A percentile compares a stretch with the other conserved stretches of the same genome.
Evolutionary conservation across 1,140 invertebrate species (phyloP).

Genomic region (Papilio polyxenes): DNA sequence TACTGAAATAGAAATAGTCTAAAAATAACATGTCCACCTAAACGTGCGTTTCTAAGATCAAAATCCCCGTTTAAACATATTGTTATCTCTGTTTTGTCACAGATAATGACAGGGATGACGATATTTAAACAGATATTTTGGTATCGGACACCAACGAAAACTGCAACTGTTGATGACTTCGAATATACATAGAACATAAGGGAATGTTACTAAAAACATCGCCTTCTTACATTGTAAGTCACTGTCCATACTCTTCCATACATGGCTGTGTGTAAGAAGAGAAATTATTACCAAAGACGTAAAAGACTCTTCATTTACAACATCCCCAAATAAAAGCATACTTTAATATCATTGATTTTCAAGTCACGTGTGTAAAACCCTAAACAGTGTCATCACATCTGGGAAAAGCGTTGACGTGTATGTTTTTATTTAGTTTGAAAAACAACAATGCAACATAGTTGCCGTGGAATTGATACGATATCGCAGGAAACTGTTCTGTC

Average conservation of each 20-base stretch:
- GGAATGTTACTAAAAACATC: no score
- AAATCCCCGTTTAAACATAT: no score
- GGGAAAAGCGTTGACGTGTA: neutral
- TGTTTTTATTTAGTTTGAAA: neutral
- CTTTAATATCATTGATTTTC: neutral
- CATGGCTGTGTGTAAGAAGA: no score
- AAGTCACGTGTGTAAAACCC: neutral
- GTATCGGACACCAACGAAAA: neutral
- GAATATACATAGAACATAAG: neutral
- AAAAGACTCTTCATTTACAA: neutral
- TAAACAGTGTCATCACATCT: neutral
- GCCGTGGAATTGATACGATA: neutral
- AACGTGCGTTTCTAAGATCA: neutral
- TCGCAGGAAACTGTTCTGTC: conserved; percentile 21
- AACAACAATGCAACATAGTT: conserved; percentile 7
- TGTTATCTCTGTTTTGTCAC: no score
- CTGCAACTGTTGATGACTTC: neutral
- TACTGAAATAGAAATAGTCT: neutral
- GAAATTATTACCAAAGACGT: no score
- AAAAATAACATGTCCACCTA: neutral
- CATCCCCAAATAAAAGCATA: neutral
- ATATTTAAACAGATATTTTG: no score
- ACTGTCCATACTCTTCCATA: no score
- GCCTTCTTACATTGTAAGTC: no score
- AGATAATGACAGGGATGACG: no score